Conservation (phyloP, 1,140 invertebrate genomes). For the Paraescarpia echinospica region DNA sequence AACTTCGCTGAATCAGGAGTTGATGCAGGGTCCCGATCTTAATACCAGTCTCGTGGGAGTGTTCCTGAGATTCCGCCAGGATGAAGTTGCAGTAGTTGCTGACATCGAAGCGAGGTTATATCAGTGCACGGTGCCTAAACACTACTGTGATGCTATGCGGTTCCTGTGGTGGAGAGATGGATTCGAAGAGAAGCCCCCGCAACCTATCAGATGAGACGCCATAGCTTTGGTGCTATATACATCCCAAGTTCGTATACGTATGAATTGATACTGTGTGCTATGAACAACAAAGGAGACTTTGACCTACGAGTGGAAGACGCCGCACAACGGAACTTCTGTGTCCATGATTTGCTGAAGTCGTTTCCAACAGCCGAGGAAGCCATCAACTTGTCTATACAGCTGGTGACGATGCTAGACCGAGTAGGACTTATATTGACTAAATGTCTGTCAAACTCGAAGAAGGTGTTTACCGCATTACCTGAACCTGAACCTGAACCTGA, state of each 20-base stretch:
- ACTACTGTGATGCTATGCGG: constrained; percentile 28
- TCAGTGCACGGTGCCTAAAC: background rate
- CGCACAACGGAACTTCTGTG: too few relatives aligned
- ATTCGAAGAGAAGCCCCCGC: background rate
- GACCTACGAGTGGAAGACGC: too few relatives aligned
- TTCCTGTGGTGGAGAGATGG: constrained; percentile 36
- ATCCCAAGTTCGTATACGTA: too few relatives aligned
- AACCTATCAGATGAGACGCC: too few relatives aligned
- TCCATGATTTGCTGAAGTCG: too few relatives aligned
- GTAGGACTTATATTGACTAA: background rate
- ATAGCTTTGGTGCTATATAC: too few relatives aligned
- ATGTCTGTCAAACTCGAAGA: too few relatives aligned
- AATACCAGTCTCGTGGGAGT: constrained; percentile 39
- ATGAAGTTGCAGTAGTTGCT: constrained; percentile 30
- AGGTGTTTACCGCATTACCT: too few relatives aligned
- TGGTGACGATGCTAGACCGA: background rate
- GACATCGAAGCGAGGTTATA: constrained; percentile 26
- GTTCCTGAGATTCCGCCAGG: constrained; percentile 32
- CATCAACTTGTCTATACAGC: background rate
- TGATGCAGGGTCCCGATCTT: constrained; percentile 46
- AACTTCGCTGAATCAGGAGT: constrained; percentile 33
- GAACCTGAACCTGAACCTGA: too few relatives aligned
- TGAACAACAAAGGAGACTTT: too few relatives aligned
- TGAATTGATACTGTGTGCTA: too few relatives aligned
- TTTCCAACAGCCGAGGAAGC: too few relatives aligned